Base-by-base conservation (phyloP, 2,888 invertebrate genomes). In the Allolobophora icterica region DNA sequence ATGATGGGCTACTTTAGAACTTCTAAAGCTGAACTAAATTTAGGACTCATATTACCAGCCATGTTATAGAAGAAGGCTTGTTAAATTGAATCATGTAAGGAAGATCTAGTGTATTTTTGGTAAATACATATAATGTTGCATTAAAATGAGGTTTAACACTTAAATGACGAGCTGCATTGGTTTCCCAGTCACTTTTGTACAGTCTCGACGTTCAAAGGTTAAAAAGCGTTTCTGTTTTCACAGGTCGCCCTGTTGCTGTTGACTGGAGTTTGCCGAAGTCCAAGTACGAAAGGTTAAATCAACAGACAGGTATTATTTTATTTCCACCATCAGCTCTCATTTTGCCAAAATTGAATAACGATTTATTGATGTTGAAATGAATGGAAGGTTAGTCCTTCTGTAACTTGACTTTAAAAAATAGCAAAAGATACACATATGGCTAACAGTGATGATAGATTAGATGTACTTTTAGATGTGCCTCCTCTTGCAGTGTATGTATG, bases 251-350 rank as follows among this genome's bases (percentile, higher is more conserved):
- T 38, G 89, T 89, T 0, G 89, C 84, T 38, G 84, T 90, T 84
- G 83, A 83, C 42, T 42, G 90, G 90, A 42, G 45, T 45, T 38
- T 83, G 40, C 84, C 90, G n/a, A 90, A 90, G 84, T 83, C 84
- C 84, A 90, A 38, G 42, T 83, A 38, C 30, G 42, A n/a, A 83
- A 34, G 40, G 40, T 38, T 83, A 30, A 90, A 83, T 38, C 40
- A 71, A 30, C 90, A 58, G 84, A 33, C 42, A 71, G 90, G 84
- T 83, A 83, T n/a, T n/a, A 30, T 90, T 24, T 52, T 3, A 24
- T 52, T 52, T 1, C 0, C 24, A 3, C 5, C 24, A 52, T 52
- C 21, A 71, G 30, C n/a, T 71, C 71, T 71, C n/a, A 71, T n/a
- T 71, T 71, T 71, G 8, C 71, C 8, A 1, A n/a, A n/a, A 71